Base-by-base conservation (phyloP, 2,797 vertebrate genomes). In the Simalia tracyae region DNA sequence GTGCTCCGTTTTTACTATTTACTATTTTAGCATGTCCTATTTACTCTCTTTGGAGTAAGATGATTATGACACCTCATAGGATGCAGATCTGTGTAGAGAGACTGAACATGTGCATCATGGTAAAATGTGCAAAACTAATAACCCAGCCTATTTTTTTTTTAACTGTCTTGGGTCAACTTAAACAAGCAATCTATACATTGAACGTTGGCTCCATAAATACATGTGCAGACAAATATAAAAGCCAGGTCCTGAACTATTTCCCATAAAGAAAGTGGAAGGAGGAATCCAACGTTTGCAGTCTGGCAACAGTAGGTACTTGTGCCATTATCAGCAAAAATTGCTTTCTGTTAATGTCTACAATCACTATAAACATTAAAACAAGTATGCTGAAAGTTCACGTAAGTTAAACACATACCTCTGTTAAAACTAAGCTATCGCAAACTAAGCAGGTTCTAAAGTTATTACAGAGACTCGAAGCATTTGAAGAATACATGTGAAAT, bases 161-260 rank as follows among this genome's bases (percentile, higher is more conserved):
- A 94, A 90, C 96, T 19, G 95, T 95, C 93, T 94, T 94, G 93
- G 92, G 94, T 88, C 89, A 93, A 93, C 92, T 87, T 94, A 95
- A 95, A 95, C 93, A 93, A 60, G 94, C 63, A 93, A 94, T 94
- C 87, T 92, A 94, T 95, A 95, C 95, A 95, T 57, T 86, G 90
- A 95, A 94, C 63, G 90, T 94, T 94, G 96, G 95, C 31, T 50
- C 92, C 90, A 95, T 88, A 95, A 96, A 96, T 96, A 93, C 92
- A 94, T 9, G 92, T 42, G 54, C 66, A 76, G 88, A 91, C 93
- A 95, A 96, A 95, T 76, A 95, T 64, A 96, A 95, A 95, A 86
- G 90, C 92, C 91, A 93, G 84, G 86, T 93, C 95, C 95, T 72
- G 95, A 95, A 95, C 92, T 93, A 95, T 84, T 61, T 93, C 89